Base-by-base conservation (phyloP, 2,797 vertebrate genomes). In the Macropus fuliginosus region DNA sequence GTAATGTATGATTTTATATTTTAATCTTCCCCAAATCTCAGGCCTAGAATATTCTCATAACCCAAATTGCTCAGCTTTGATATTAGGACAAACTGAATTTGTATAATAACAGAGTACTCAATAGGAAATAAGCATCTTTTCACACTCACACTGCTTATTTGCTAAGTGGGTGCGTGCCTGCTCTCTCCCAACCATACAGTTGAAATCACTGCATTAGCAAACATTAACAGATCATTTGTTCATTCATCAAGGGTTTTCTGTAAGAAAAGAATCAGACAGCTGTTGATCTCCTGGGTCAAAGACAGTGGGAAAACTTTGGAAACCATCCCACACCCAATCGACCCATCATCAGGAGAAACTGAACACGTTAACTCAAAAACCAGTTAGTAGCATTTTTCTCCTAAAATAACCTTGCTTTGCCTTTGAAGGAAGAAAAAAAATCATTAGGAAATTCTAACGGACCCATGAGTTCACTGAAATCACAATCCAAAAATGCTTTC, bases 181-280 rank as follows among this genome's bases (percentile, higher is more conserved):
- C 74, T 81, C 40, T 81, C n/a, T 46, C 74, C 40, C 74, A 81
- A 81, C 18, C n/a, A 81, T 81, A 46, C 74, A 81, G 40, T 40
- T 81, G 74, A 81, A 81, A 81, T 81, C 74, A 81, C 40, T 46
- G 74, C 74, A 81, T 46, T 81, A 81, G 40, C 74, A 81, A 13
- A 81, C 74, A 81, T 81, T 81, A 81, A 81, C 74, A 81, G 74
- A 81, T 81, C 74, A 81, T 81, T 81, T 81, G 74, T 81, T 81
- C 74, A 46, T 81, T 81, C n/a, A 81, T 24, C 74, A 81, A 46
- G 74, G 8, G n/a, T 81, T 81, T 81, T 81, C 74, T 27, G 74
- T 46, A 81, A 81, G 74, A 81, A 81, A 81, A 81, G n/a, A 81
- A 81, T 81, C 74, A 46, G 18, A 46, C 74, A 81, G 74, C 74